These are phyloP conservation scores for Gandaritis pyraliata DNA, from an alignment of 2,888 invertebrate species.

Conservation along the genomic window DNA sequence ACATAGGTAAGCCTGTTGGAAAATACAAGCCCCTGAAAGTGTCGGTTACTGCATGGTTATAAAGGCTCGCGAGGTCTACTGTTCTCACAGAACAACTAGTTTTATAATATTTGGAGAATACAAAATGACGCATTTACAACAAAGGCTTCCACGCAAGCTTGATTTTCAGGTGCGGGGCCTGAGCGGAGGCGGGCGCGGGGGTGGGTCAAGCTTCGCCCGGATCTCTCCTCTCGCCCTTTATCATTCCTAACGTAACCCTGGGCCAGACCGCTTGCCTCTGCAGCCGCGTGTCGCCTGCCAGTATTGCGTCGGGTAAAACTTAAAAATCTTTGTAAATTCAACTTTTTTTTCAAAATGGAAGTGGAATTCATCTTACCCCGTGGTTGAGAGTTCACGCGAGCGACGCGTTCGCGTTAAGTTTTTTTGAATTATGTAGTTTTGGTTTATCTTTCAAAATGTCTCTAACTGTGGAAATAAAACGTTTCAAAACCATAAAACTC, in stretches of 20 bases:
- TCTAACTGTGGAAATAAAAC: constrained; percentile 86
- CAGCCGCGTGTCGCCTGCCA: constrained; percentile 5
- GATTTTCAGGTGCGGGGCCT: constrained; percentile 27
- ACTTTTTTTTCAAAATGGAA: constrained; percentile 12
- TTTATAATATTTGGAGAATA: background rate
- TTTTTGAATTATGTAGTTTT: constrained; percentile 5
- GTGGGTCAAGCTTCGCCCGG: constrained; percentile 55
- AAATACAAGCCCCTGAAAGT: too few species aligned
- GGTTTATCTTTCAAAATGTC: constrained; percentile 81
- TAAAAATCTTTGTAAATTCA: constrained; percentile 23
- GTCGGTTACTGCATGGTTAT: too few species aligned
- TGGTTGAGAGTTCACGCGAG: constrained; percentile 7
- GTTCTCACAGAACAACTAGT: too few species aligned
- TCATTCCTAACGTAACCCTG: constrained; percentile 49
- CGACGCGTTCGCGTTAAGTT: constrained; percentile 4
- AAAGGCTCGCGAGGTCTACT: too few species aligned
- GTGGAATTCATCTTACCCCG: constrained; percentile 4
- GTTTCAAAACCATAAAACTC: constrained; percentile 87
- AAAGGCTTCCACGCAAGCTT: constrained; percentile 24
- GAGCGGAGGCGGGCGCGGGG: constrained; percentile 28
- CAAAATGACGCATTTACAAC: constrained; percentile 24
- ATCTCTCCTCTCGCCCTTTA: constrained; percentile 54
- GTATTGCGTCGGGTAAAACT: constrained; percentile 44
- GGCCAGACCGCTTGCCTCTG: constrained; percentile 36
- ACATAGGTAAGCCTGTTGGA: too few species aligned